Evolutionary conservation across 2,797 vertebrate species (phyloP).

Genomic region (Chromobotia macracanthus): DNA sequence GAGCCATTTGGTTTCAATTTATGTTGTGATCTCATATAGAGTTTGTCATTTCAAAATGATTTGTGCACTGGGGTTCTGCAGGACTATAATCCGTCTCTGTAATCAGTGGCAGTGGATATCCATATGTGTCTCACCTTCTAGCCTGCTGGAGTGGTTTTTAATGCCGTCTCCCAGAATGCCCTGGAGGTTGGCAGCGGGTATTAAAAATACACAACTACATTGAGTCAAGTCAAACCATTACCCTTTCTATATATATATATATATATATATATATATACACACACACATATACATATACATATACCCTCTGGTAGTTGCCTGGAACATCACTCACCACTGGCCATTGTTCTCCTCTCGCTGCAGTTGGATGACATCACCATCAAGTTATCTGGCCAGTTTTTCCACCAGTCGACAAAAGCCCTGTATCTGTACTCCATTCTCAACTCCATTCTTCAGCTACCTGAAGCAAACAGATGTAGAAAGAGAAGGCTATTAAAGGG

Average conservation of each 20-base stretch:
- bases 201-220: conserved; percentile 4
- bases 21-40: too few species aligned
- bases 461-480: conserved; percentile 61
- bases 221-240: neutral
- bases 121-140: conserved; percentile 68
- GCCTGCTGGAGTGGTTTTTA: conserved; percentile 65
- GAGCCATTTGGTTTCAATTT: too few species aligned
- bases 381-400: conserved; percentile 80
- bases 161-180: conserved; percentile 73
- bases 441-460: too few species aligned
- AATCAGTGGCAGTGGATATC: neutral
- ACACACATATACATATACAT: too few species aligned
- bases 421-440: too few species aligned
- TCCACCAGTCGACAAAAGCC: conserved; percentile 82
- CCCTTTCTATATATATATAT: neutral
- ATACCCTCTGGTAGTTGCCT: neutral
- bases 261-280: too few species aligned
- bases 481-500: neutral
- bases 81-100: too few species aligned
- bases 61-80: too few species aligned
- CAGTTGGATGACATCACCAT: conserved; percentile 85
- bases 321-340: conserved; percentile 78
- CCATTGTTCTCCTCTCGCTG: conserved; percentile 82
- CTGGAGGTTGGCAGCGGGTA: conserved; percentile 80
- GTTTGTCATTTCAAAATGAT: too few species aligned